Evolutionary conservation across 2,797 vertebrate genomes (phyloP).

Genomic region (Cyclura pinguis): DNA sequence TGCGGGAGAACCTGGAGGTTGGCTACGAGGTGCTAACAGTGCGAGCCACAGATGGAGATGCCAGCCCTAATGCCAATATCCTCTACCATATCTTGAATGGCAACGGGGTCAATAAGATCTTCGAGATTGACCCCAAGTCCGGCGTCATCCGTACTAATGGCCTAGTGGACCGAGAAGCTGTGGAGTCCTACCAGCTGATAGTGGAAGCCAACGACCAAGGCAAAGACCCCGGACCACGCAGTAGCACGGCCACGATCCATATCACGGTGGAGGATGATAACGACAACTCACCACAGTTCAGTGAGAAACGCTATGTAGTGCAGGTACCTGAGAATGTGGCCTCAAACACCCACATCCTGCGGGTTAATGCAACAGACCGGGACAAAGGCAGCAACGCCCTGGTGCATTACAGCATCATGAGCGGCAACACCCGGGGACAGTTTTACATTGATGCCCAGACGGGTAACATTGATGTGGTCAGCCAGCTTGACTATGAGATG

Average conservation of each 20-base stretch:
- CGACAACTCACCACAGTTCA: slow-evolving; percentile 94
- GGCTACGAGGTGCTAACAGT: slow-evolving; percentile 96
- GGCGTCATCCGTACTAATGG: slow-evolving; percentile 94
- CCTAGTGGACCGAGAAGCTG: slow-evolving; percentile 88
- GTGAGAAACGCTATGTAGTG: slow-evolving; percentile 91
- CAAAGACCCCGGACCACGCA: slow-evolving; percentile 89
- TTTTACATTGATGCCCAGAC: slow-evolving; percentile 96
- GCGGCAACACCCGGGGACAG: slow-evolving; percentile 94
- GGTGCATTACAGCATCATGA: slow-evolving; percentile 98
- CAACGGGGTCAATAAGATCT: slow-evolving; percentile 82
- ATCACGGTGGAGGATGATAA: slow-evolving; percentile 96
- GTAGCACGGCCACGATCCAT: slow-evolving; percentile 88
- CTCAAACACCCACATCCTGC: slow-evolving; percentile 87
- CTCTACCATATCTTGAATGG: slow-evolving; percentile 90
- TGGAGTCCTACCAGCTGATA: slow-evolving; percentile 88
- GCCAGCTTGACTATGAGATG: slow-evolving; percentile 91
- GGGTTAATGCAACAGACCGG: slow-evolving; percentile 89
- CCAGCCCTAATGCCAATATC: slow-evolving; percentile 92
- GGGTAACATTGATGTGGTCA: slow-evolving; percentile 91
- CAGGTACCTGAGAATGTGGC: slow-evolving; percentile 90
- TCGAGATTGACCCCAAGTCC: slow-evolving; percentile 93
- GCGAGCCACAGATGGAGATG: slow-evolving; percentile 91
- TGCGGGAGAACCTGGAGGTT: slow-evolving; percentile 95
- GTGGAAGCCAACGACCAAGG: slow-evolving; percentile 95
- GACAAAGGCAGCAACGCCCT: slow-evolving; percentile 92